phyloP scores from a whole-genome alignment of 1,140 invertebrate species.

The Danaus plexippus region DNA sequence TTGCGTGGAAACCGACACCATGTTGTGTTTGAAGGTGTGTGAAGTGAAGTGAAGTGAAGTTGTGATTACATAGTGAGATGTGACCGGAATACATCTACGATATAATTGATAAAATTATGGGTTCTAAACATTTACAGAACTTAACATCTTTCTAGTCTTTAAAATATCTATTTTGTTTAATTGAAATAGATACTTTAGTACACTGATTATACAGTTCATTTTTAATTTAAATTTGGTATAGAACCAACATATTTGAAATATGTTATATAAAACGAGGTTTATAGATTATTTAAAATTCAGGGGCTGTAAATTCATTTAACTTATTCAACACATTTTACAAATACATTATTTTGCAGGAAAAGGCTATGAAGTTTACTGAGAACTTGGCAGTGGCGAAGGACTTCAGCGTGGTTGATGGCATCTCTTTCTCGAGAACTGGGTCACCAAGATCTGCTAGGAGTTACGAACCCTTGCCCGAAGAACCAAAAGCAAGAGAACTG shows the following conservation, averaged over 20 bases:
- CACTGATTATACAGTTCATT: too few species aligned
- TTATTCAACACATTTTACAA: not conserved
- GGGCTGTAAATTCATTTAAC: too few species aligned
- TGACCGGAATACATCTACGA: conserved; percentile 4
- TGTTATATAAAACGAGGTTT: too few species aligned
- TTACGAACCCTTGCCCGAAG: conserved; percentile 52
- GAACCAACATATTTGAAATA: too few species aligned
- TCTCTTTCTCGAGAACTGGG: conserved; percentile 51
- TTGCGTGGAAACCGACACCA: conserved; percentile 57
- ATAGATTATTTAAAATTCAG: too few species aligned
- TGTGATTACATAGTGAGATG: conserved; percentile 16
- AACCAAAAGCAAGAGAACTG: conserved; percentile 52
- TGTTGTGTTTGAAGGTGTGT: conserved; percentile 65
- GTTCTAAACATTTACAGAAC: not conserved
- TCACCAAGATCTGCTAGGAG: conserved; percentile 55
- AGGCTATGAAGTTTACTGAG: conserved; percentile 62
- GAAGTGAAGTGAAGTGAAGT: conserved; percentile 44
- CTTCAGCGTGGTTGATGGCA: conserved; percentile 45
- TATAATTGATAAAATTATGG: conserved; percentile 1
- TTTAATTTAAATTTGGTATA: too few species aligned
- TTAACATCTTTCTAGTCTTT: too few species aligned
- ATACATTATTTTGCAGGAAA: conserved; percentile 52
- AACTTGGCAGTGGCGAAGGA: conserved; percentile 56
- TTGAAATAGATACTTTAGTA: too few species aligned
- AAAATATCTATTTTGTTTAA: too few species aligned